Conservation (phyloP, 2,888 invertebrate genomes). For the Drosophila neonasuta region DNA sequence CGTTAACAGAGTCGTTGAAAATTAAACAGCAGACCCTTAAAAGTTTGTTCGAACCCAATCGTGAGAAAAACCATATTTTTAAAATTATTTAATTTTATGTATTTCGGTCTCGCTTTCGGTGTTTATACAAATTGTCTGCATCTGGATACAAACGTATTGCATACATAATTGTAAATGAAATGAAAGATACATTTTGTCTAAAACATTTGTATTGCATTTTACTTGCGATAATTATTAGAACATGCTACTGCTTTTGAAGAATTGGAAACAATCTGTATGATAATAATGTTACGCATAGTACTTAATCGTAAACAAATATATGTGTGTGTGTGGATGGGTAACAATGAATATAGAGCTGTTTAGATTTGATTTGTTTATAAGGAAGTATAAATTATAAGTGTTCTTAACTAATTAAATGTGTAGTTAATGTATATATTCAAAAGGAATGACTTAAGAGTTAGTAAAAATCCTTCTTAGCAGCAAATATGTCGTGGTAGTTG, state of each 20-base stretch:
- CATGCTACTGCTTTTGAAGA: constrained; percentile 62
- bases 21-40: not conserved
- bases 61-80: constrained; percentile 19
- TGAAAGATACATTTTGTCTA: constrained; percentile 40
- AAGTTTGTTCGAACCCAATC: not conserved
- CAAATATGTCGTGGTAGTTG: constrained; percentile 43
- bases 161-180: constrained; percentile 39
- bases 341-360: constrained; percentile 59
- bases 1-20: not conserved
- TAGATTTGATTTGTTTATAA: constrained; percentile 20
- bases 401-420: constrained; percentile 65
- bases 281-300: constrained; percentile 32
- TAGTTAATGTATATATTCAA: constrained; percentile 52
- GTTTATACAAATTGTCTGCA: constrained; percentile 59
- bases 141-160: constrained; percentile 50
- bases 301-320: constrained; percentile 59
- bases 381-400: constrained; percentile 49
- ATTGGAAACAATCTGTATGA: constrained; percentile 50
- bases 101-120: constrained; percentile 58
- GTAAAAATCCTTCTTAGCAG: constrained; percentile 73
- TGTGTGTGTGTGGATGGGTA: constrained; percentile 43
- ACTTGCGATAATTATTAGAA: constrained; percentile 53
- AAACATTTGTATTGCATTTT: constrained; percentile 47
- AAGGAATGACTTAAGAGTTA: constrained; percentile 79
- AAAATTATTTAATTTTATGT: constrained; percentile 60